Evolutionary conservation across 1,140 invertebrate species (phyloP), one percentile per base, ranked within the genome.

Genomic region (Nephotettix cincticeps): DNA sequence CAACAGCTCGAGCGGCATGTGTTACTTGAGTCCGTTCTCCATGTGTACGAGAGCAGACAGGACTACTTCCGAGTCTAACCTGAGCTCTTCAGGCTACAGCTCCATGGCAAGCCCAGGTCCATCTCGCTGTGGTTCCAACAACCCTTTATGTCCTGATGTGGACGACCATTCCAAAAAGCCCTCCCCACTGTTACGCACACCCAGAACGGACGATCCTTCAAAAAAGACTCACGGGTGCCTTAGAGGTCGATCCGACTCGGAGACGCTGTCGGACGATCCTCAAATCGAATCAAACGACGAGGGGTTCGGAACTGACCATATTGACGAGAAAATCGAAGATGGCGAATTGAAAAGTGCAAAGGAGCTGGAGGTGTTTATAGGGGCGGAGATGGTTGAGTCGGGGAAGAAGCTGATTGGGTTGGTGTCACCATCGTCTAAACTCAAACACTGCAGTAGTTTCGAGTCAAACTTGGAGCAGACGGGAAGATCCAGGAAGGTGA

Each of bases 51-150:
- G 87, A 73, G 84, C 87, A 13, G 89, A 91, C 75, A 83, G 90
- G 75, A 88, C 89, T 17, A 88, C 90, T 17, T 93, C 91, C 0
- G 90, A 93, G 80, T 91, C 90, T 0, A 93, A 93, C 80, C 80
- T 93, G 23, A 91, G 90, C 71, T 92, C 90, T 11, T 92, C 90
- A 0, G 91, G 91, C n/a, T 93, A 93, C 76, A 91, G 89, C 71
- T 92, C 90, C 2, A 91, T 92, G 87, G 90, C 90, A 1, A 91
- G 89, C 80, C 90, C 90, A 0, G 90, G 90, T 1, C 89, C 90
- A 0, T 91, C 90, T 0, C 81, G 91, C 56, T 92, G 90, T 78
- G 89, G 90, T 11, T 92, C 90, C 0, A 91, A 87, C 74, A 92
- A 91, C 79, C 90, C 91, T 1, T 77, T 93, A 0, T 91, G 88